These are phyloP conservation scores for Tyto alba DNA, from an alignment of 2,113 vertebrate species.

Conservation along the genomic window DNA sequence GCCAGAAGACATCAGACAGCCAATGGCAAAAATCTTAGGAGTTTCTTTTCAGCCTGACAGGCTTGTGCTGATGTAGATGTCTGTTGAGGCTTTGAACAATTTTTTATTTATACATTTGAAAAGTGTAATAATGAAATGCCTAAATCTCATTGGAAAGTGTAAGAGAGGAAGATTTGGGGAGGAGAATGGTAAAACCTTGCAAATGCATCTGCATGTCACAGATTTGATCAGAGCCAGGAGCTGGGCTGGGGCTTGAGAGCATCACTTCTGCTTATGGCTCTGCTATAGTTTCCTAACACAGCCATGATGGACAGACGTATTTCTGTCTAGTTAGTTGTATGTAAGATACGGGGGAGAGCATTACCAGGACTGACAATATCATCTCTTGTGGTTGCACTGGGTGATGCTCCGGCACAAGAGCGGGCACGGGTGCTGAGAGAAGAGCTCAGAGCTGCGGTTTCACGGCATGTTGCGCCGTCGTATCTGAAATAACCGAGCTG, in stretches of 20 bases:
- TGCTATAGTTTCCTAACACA: not conserved
- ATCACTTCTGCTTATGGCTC: not conserved
- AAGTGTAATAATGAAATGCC: not conserved
- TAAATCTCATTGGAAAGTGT: not conserved
- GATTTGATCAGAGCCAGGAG: accelerated
- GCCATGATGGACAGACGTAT: not conserved
- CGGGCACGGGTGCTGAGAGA: accelerated
- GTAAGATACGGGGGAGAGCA: accelerated
- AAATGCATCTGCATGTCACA: not conserved
- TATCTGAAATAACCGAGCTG: not conserved
- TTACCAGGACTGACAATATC: accelerated
- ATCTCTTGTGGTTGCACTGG: accelerated
- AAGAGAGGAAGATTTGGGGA: not conserved
- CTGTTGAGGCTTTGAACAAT: not conserved
- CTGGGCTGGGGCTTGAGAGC: not conserved
- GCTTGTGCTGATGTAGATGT: not conserved
- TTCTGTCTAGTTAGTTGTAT: not conserved
- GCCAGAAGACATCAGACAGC: slow-evolving; percentile 3
- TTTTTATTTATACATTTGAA: not conserved
- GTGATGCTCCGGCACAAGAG: accelerated
- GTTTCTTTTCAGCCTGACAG: not conserved
- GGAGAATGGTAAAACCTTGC: not conserved
- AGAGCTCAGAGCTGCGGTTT: not conserved
- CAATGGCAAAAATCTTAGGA: not conserved
- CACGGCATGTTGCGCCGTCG: accelerated